These are phyloP conservation scores for Hydrotaea cyrtoneurina DNA, from an alignment of 2,888 invertebrate genomes.

Conservation along the genomic window DNA sequence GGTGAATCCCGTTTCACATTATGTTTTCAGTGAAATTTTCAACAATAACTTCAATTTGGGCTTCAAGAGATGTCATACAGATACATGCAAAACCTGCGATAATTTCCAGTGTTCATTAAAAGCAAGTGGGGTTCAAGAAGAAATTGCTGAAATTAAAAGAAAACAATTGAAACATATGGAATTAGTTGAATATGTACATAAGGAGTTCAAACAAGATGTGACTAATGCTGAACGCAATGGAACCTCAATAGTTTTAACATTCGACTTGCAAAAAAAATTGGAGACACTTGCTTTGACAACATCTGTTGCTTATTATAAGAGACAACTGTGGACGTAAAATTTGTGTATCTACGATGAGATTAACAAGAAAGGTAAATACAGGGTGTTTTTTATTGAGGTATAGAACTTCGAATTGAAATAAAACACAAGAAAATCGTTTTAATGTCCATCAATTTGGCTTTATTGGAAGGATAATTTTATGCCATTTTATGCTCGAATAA, in stretches of 20 bases:
- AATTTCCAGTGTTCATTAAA: conserved; percentile 19
- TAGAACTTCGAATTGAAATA: too few relatives aligned
- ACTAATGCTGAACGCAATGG: conserved; percentile 10
- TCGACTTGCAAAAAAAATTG: too few relatives aligned
- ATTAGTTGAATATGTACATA: conserved; percentile 23
- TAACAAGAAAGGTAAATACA: too few relatives aligned
- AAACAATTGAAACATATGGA: conserved; percentile 24
- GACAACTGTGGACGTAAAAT: conserved; percentile 40
- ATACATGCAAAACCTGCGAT: conserved; percentile 30
- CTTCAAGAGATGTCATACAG: conserved; percentile 21
- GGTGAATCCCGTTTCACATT: conserved; percentile 14
- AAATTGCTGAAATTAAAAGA: too few relatives aligned
- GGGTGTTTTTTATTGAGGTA: too few relatives aligned
- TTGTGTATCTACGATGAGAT: conserved; percentile 32
- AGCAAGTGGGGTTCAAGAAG: conserved; percentile 14
- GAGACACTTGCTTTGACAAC: too few relatives aligned
- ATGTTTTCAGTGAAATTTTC: conserved; percentile 28
- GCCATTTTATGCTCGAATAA: too few relatives aligned
- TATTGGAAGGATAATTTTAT: too few relatives aligned
- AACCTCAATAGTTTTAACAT: too few relatives aligned
- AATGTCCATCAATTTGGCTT: too few relatives aligned
- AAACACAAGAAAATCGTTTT: too few relatives aligned
- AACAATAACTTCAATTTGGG: conserved; percentile 28
- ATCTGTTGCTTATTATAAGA: too few relatives aligned
- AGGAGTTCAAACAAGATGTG: conserved; percentile 33